phyloP scores from a whole-genome alignment of 2,113 vertebrate species.

The Carassius auratus region DNA sequence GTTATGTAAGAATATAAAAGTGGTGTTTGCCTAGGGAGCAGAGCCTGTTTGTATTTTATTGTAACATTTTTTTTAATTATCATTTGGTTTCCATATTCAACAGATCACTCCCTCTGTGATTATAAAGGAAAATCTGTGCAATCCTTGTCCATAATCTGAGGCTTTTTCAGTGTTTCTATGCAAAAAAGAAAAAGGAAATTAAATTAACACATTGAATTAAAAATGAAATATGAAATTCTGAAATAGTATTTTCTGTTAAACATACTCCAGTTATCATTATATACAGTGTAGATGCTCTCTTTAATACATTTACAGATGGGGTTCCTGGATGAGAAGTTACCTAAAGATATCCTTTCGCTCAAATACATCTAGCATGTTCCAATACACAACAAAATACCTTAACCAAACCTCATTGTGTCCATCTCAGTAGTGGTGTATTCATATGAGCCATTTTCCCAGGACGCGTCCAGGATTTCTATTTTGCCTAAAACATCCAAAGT shows the following conservation, averaged over 20 bases:
- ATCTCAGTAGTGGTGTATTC: background rate
- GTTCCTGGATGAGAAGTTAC: background rate
- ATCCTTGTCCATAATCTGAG: background rate
- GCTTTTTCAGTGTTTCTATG: background rate
- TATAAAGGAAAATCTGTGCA: background rate
- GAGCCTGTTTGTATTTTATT: background rate
- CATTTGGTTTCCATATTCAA: background rate
- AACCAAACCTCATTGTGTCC: background rate
- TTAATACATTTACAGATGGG: background rate
- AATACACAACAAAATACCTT: background rate
- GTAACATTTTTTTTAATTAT: background rate
- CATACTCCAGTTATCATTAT: too few species aligned
- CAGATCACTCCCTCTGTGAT: background rate
- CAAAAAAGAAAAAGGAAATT: too few species aligned
- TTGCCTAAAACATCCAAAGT: too few species aligned
- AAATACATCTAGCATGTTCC: background rate
- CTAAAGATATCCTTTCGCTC: background rate
- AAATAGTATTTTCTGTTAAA: background rate
- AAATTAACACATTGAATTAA: background rate
- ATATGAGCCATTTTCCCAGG: too few species aligned
- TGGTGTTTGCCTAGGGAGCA: background rate
- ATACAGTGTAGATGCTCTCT: background rate
- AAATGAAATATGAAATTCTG: background rate
- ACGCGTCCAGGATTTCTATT: too few species aligned
- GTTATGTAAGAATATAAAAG: slow-evolving; percentile 18